These are phyloP conservation scores for Pampusana beccarii DNA, from an alignment of 2,113 vertebrate species.

Conservation along the genomic window DNA sequence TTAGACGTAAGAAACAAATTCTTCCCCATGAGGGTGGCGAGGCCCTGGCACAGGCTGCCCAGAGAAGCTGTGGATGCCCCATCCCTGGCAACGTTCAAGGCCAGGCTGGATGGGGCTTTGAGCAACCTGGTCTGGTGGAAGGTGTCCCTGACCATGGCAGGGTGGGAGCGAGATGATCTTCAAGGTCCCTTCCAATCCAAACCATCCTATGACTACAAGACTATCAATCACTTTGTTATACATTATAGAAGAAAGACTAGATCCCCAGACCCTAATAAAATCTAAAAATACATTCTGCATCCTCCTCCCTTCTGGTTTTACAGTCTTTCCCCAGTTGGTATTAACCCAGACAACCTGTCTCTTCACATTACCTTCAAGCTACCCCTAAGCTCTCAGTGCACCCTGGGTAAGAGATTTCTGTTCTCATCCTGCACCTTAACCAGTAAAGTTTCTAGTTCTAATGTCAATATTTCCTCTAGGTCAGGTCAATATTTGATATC, in stretches of 20 bases:
- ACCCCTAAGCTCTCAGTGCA: background rate
- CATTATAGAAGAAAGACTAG: background rate
- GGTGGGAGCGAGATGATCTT: too few species aligned
- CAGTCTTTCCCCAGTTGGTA: background rate
- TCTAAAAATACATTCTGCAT: background rate
- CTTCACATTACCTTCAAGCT: background rate
- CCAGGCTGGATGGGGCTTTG: too few species aligned
- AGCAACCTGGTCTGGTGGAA: too few species aligned
- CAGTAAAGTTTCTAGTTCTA: background rate
- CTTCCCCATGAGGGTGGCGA: too few species aligned
- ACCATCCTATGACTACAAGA: background rate
- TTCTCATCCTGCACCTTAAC: background rate
- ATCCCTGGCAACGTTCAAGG: too few species aligned
- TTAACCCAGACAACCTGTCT: conserved; percentile 23
- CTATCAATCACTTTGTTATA: background rate
- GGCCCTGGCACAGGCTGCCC: too few species aligned
- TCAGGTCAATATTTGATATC: conserved; percentile 42
- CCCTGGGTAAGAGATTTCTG: background rate
- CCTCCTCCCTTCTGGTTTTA: background rate
- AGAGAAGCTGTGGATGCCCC: too few species aligned
- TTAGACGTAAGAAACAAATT: too few species aligned
- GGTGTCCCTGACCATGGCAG: too few species aligned
- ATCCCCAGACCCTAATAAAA: background rate
- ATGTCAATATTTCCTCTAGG: conserved; percentile 27
- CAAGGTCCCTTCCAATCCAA: too few species aligned